Conservation (phyloP, 37 sponge, comb jelly and placozoan genomes). For the Corticium candelabrum region DNA sequence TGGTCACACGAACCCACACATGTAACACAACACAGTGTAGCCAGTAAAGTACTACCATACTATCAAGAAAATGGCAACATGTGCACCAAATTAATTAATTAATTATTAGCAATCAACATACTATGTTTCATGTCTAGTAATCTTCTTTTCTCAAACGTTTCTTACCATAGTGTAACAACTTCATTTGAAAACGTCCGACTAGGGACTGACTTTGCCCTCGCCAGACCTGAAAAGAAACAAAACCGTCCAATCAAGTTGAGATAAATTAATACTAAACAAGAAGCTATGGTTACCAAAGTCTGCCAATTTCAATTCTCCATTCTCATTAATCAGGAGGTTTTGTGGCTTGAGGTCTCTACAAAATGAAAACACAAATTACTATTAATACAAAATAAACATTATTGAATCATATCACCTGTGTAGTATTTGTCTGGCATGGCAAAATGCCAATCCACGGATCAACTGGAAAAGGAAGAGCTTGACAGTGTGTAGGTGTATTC, state of each 20-base stretch:
- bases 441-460: conserved; percentile 78
- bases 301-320: conserved; percentile 86
- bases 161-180: conserved; percentile 94
- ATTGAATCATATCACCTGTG: conserved; percentile 45
- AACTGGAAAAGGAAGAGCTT: conserved; percentile 83
- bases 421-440: conserved; percentile 77
- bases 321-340: conserved; percentile 74
- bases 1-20: no score
- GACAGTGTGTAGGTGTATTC: conserved; percentile 68
- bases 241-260: background rate
- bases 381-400: background rate
- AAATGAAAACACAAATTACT: conserved; percentile 5
- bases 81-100: no score
- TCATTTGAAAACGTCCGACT: conserved; percentile 90
- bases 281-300: conserved; percentile 64
- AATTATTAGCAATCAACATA: no score
- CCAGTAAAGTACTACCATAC: no score
- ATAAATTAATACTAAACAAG: background rate
- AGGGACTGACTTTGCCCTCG: conserved; percentile 97
- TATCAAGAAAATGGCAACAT: no score
- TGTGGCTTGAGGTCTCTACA: conserved; percentile 88
- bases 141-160: no score
- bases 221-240: conserved; percentile 57
- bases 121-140: no score
- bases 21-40: no score